Evolutionary conservation across 2,797 vertebrate species (phyloP).

Genomic region (Martes flavigula): DNA sequence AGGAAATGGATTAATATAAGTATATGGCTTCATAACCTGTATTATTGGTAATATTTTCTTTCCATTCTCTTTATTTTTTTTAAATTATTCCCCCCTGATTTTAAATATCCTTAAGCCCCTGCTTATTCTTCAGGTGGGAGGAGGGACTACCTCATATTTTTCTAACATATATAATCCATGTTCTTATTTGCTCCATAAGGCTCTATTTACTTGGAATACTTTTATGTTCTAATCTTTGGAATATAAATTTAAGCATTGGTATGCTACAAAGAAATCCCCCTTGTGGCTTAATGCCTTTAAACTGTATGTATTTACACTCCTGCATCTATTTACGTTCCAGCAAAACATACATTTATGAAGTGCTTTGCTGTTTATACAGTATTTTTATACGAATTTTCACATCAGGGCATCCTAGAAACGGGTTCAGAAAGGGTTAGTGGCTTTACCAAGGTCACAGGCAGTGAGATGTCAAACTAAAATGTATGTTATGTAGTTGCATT

Average conservation of each 20-base stretch:
- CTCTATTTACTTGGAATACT: slow-evolving; percentile 22
- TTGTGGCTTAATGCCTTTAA: slow-evolving; percentile 50
- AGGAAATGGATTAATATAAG: background rate
- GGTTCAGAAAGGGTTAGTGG: background rate
- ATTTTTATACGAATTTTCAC: slow-evolving; percentile 28
- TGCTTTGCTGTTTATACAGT: background rate
- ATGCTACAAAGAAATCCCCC: background rate
- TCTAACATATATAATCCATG: background rate
- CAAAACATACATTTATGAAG: slow-evolving; percentile 20
- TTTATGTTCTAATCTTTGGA: slow-evolving; percentile 24
- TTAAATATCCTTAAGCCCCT: slow-evolving; percentile 14
- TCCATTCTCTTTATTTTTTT: background rate
- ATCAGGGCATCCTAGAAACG: background rate
- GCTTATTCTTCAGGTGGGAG: background rate
- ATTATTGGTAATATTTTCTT: background rate
- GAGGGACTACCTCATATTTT: background rate
- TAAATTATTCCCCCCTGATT: background rate
- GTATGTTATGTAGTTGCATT: background rate
- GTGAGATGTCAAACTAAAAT: background rate
- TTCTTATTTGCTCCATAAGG: slow-evolving; percentile 37
- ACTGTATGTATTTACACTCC: background rate
- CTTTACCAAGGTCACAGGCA: background rate
- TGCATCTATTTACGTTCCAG: background rate
- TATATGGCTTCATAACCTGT: background rate
- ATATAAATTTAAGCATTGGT: slow-evolving; percentile 38